Base-by-base conservation (phyloP, 2,888 invertebrate species). In the Oxytorus armatus region DNA sequence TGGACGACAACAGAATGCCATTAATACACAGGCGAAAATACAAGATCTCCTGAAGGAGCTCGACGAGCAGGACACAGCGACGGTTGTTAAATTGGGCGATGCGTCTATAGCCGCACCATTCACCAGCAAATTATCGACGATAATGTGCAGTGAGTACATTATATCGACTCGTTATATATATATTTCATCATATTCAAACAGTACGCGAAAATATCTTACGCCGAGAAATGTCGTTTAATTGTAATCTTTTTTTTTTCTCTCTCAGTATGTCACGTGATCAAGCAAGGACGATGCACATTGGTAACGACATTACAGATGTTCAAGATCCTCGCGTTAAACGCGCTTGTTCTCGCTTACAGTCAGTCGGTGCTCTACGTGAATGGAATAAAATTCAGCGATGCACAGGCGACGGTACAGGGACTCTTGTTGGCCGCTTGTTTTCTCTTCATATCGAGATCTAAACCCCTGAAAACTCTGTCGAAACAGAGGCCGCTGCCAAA, bases 271-370 rank as follows among this genome's bases (percentile, higher is more conserved):
- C 98, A 99, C 93, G 97, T 99, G 82, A 99, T 99, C 89, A 99
- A 99, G 92, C 99, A 99, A 93, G 99, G 99, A 0, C 95, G 99
- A 21, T 99, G 99, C 92, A 99, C 99, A 0, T 93, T 99, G 78
- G 99, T 99, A 18, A 99, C 99, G 0, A 99, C 99, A 0, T 93
- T 99, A 79, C 99, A 99, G 92, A 99, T 99, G 99, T 99, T 99
- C 93, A 99, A 99, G 94, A 99, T 99, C 87, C 93, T 99, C 74
- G 99, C 99, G 0, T 93, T 99, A 70, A 99, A 99, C 92, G 99
- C 99, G 0, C 94, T 99, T 1, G 97, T 99, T 84, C 94, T 99
- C 84, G 99, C 99, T 0, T 99, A 99, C 93, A 98, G 98, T 88
- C 99, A 99, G 92, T 99, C 99, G 1, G 99, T 99, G 25, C 93